Evolutionary conservation across 2,113 vertebrate species (phyloP).

Genomic region (Phrynosoma platyrhinos): DNA sequence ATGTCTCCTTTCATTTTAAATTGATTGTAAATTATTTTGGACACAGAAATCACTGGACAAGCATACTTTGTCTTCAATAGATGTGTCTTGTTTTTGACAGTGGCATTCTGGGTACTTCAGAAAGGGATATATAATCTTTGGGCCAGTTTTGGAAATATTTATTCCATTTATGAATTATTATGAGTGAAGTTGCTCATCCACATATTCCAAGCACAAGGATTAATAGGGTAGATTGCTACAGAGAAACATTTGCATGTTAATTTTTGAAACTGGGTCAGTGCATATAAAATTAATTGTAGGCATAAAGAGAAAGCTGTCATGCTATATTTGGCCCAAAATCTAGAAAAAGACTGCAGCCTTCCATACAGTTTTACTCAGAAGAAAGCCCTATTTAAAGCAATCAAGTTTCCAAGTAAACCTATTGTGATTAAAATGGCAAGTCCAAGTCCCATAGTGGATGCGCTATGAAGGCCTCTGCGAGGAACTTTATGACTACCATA

Average conservation of each 20-base stretch:
- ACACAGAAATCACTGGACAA: neutral
- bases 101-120: neutral
- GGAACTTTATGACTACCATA: neutral
- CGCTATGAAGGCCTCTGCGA: neutral
- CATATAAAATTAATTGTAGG: conserved; percentile 20
- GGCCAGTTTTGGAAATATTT: neutral
- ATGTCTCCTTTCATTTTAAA: neutral
- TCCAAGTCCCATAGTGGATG: neutral
- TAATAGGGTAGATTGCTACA: conserved; percentile 6
- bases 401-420: neutral
- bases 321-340: conserved; percentile 16
- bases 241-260: conserved; percentile 29
- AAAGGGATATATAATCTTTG: neutral
- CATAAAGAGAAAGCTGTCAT: conserved; percentile 6
- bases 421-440: neutral
- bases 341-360: neutral
- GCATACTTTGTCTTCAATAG: neutral
- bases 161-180: conserved; percentile 1
- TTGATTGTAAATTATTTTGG: neutral
- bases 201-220: neutral
- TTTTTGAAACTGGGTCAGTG: conserved; percentile 27
- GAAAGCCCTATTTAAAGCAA: neutral
- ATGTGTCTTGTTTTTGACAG: neutral
- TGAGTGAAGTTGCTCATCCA: neutral
- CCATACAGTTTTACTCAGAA: neutral